phyloP scores from a whole-genome alignment of 2,113 vertebrate genomes.

The Pyrgilauda ruficollis region DNA sequence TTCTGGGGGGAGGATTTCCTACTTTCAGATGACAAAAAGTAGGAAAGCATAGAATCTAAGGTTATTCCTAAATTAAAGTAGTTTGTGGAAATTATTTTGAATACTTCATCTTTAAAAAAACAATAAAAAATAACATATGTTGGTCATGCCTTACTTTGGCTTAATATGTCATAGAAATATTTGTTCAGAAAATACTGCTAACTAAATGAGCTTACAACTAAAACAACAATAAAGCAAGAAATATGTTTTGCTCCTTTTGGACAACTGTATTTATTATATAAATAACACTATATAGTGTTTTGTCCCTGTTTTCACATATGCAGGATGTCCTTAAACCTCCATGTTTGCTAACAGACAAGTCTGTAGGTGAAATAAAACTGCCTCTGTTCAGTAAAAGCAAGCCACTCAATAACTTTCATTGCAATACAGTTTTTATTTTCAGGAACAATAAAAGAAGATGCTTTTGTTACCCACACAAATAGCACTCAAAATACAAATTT shows the following conservation, averaged over 20 bases:
- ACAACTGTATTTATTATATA: not conserved
- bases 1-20: not conserved
- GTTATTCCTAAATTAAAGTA: not conserved
- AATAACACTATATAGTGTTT: not conserved
- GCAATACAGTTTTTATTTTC: not conserved
- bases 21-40: not conserved
- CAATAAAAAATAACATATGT: not conserved
- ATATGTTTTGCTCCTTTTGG: not conserved
- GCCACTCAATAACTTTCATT: not conserved
- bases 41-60: not conserved
- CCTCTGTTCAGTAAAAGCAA: not conserved
- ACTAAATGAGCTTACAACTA: not conserved
- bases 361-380: not conserved
- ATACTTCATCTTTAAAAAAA: not conserved
- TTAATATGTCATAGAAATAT: not conserved
- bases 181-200: not conserved
- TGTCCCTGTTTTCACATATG: not conserved
- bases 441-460: not conserved
- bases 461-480: not conserved
- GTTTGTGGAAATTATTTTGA: not conserved
- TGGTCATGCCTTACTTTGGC: not conserved
- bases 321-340: not conserved
- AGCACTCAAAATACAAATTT: not conserved
- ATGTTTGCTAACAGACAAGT: not conserved
- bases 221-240: not conserved